Conservation (phyloP, 1,140 invertebrate genomes). For the Tetragonula clypearis region DNA sequence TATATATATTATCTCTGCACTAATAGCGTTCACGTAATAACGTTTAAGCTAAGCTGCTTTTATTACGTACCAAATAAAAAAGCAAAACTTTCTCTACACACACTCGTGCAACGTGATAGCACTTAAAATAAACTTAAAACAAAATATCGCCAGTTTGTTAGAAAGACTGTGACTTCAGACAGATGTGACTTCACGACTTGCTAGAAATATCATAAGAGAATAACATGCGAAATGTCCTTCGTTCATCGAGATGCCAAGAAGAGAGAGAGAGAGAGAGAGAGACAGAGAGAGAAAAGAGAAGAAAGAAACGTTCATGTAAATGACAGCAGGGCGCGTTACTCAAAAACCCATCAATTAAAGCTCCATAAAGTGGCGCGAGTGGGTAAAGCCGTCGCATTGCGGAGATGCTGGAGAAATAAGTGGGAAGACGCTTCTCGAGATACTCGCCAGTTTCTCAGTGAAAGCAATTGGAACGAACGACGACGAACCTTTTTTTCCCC, state of each 20-base stretch:
- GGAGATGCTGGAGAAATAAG: conserved; percentile 24
- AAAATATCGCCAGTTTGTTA: too few species aligned
- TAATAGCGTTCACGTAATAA: too few species aligned
- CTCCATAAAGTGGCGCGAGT: not conserved
- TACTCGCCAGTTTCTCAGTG: conserved; percentile 27
- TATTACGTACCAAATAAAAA: too few species aligned
- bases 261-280: not conserved
- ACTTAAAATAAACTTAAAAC: too few species aligned
- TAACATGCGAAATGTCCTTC: not conserved
- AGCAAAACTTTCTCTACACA: too few species aligned
- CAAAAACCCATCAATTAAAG: conserved; percentile 34
- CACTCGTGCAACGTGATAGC: too few species aligned
- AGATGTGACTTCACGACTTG: too few species aligned
- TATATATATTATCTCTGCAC: too few species aligned
- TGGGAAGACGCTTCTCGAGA: conserved; percentile 36
- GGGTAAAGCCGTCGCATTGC: not conserved
- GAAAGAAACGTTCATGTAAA: not conserved
- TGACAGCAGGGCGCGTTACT: conserved; percentile 1
- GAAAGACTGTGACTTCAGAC: too few species aligned
- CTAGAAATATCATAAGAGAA: not conserved
- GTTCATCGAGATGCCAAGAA: not conserved
- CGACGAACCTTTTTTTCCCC: conserved; percentile 44
- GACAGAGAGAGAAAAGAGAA: not conserved
- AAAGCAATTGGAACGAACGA: conserved; percentile 65
- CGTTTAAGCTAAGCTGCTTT: too few species aligned